Conservation (phyloP, 2,888 invertebrate genomes). For the Amblyjoppa proteus region DNA sequence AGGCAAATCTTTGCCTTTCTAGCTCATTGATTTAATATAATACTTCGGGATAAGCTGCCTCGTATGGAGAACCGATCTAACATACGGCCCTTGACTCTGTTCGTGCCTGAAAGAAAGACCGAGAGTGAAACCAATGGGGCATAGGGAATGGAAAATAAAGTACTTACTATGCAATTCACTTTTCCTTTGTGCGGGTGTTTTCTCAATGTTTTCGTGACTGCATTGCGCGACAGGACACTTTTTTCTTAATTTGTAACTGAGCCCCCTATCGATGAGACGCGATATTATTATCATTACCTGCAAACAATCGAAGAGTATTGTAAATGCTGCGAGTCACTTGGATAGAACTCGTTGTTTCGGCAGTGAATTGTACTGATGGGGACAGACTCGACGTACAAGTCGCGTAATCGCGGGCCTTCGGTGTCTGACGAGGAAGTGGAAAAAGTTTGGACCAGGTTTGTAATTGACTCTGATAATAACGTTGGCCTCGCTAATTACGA, state of each 20-base stretch:
- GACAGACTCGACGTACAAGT: constrained; percentile 18
- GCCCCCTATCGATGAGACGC: not conserved
- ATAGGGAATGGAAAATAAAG: not conserved
- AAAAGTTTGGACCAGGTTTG: constrained; percentile 41
- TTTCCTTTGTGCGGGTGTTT: not conserved
- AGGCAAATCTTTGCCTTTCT: constrained; percentile 1
- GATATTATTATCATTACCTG: constrained; percentile 10
- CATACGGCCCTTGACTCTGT: not conserved
- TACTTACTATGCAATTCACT: not conserved
- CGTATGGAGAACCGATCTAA: constrained; percentile 16
- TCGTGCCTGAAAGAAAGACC: not conserved
- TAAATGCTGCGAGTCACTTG: not conserved
- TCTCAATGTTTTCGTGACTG: not conserved
- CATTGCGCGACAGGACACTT: not conserved
- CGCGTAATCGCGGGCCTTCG: constrained; percentile 6
- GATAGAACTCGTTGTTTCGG: constrained; percentile 3
- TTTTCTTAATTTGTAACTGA: not conserved
- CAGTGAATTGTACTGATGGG: constrained; percentile 6
- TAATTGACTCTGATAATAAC: constrained; percentile 35
- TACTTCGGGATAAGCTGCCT: not conserved
- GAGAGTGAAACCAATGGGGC: not conserved
- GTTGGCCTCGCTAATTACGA: constrained; percentile 31
- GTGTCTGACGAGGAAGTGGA: constrained; percentile 35
- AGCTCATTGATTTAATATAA: constrained; percentile 28
- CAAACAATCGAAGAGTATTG: constrained; percentile 10